Percentiles rank a stretch among this genome's conserved stretches.
These are phyloP conservation scores for Zaprionus tsacasi DNA, from an alignment of 1,140 invertebrate species.

Conservation along the genomic window DNA sequence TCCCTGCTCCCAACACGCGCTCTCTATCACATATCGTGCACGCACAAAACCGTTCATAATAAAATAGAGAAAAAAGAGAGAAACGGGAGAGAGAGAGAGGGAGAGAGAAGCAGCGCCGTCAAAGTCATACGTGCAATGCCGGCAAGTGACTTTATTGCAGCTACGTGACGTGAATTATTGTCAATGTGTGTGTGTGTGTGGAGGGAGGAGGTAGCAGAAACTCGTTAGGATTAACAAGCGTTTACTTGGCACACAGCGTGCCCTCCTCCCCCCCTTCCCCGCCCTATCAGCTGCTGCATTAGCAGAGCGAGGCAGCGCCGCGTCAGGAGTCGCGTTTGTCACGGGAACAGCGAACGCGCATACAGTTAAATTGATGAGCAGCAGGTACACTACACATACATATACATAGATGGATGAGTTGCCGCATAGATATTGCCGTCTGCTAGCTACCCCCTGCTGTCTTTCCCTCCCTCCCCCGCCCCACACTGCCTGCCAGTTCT, in stretches of 20 bases:
- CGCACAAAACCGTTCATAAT: slow-evolving; percentile 81
- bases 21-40: slow-evolving; percentile 21
- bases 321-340: slow-evolving; percentile 63
- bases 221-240: slow-evolving; percentile 82
- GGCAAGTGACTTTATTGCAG: slow-evolving; percentile 82
- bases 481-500: slow-evolving; percentile 8
- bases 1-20: not conserved
- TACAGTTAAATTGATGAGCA: slow-evolving; percentile 81
- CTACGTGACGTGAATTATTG: slow-evolving; percentile 82
- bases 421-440: slow-evolving; percentile 45
- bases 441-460: not conserved
- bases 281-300: slow-evolving; percentile 64
- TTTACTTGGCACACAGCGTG: slow-evolving; percentile 75
- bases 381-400: slow-evolving; percentile 54
- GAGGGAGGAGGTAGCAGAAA: slow-evolving; percentile 47
- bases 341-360: slow-evolving; percentile 58
- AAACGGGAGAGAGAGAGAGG: no score
- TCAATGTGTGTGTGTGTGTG: slow-evolving; percentile 45
- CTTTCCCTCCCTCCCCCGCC: not conserved
- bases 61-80: slow-evolving; percentile 54
- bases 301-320: slow-evolving; percentile 53
- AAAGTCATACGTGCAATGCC: slow-evolving; percentile 81
- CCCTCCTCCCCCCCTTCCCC: slow-evolving; percentile 54
- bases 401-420: slow-evolving; percentile 52
- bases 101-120: slow-evolving; percentile 54